Percentiles rank a stretch among this genome's conserved stretches.
These are phyloP conservation scores for Apis florea DNA, from an alignment of 1,140 invertebrate species.

Conservation along the genomic window DNA sequence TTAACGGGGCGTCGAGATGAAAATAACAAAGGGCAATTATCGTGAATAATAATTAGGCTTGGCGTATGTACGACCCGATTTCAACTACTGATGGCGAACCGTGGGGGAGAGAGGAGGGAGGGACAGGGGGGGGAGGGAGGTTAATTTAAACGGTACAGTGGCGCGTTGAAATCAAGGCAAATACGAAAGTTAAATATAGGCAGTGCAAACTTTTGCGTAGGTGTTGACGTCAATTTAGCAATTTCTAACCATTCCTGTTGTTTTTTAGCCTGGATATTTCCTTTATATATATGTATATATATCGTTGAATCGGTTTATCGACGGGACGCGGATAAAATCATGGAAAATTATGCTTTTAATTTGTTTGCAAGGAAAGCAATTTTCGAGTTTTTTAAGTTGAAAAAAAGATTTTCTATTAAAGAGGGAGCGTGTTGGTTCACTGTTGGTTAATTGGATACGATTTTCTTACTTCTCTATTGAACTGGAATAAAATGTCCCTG, in stretches of 20 bases:
- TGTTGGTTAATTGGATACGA: background rate
- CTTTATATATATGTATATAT: no score
- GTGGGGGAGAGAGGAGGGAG: fast-evolving
- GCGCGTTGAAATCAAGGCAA: constrained; percentile 23
- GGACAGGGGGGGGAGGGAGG: background rate
- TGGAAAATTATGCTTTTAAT: background rate
- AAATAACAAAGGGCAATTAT: constrained; percentile 31
- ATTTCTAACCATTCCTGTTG: background rate
- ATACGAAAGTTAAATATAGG: constrained; percentile 47
- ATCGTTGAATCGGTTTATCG: background rate
- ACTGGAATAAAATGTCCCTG: background rate
- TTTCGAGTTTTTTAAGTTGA: no score
- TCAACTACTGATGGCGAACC: constrained; percentile 19
- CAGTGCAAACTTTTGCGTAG: constrained; percentile 24
- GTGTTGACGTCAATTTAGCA: constrained; percentile 27
- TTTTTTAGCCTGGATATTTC: background rate
- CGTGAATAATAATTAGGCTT: constrained; percentile 37
- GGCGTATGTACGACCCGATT: constrained; percentile 25
- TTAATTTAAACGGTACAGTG: constrained; percentile 36
- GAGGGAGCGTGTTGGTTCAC: background rate
- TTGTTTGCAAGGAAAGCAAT: background rate
- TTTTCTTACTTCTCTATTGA: background rate
- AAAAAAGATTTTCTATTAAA: background rate
- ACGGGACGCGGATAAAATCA: background rate
- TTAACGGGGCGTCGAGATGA: background rate